Conservation (phyloP, 37 sponge, comb jelly and placozoan genomes). For the Cliona cf. orientalis region DNA sequence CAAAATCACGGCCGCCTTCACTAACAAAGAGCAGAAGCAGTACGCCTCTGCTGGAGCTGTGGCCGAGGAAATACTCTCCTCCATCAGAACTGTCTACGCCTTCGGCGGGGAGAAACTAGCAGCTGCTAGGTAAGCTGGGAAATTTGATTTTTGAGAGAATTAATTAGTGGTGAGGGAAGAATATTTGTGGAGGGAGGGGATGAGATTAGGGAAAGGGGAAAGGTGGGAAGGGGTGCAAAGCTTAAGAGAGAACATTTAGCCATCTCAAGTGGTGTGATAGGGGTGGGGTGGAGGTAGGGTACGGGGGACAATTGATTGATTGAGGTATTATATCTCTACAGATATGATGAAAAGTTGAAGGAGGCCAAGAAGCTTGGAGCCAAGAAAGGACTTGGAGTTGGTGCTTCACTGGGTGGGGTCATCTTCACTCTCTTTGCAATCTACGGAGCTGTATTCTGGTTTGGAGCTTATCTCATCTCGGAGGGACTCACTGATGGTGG, state of each 20-base stretch:
- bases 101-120: constrained; percentile 83
- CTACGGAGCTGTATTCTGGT: constrained; percentile 65
- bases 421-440: constrained; percentile 57
- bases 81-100: constrained; percentile 87
- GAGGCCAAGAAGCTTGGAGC: constrained; percentile 58
- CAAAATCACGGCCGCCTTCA: constrained; percentile 25
- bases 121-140: constrained; percentile 22
- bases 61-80: constrained; percentile 87
- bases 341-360: constrained; percentile 45
- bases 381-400: constrained; percentile 62
- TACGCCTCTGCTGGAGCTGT: constrained; percentile 89
- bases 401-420: constrained; percentile 34
- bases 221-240: too few species aligned
- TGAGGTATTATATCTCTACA: not conserved
- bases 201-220: too few species aligned
- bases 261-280: too few species aligned
- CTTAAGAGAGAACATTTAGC: too few species aligned
- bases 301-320: too few species aligned
- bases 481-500: constrained; percentile 28
- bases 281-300: too few species aligned
- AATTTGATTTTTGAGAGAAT: not conserved
- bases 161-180: too few species aligned
- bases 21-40: constrained; percentile 73
- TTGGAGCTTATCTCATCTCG: constrained; percentile 70
- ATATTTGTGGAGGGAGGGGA: too few species aligned